Evolutionary conservation across 2,888 invertebrate genomes (phyloP), one percentile per base, ranked within the genome.

Genomic region (Oscheius myriophilus): DNA sequence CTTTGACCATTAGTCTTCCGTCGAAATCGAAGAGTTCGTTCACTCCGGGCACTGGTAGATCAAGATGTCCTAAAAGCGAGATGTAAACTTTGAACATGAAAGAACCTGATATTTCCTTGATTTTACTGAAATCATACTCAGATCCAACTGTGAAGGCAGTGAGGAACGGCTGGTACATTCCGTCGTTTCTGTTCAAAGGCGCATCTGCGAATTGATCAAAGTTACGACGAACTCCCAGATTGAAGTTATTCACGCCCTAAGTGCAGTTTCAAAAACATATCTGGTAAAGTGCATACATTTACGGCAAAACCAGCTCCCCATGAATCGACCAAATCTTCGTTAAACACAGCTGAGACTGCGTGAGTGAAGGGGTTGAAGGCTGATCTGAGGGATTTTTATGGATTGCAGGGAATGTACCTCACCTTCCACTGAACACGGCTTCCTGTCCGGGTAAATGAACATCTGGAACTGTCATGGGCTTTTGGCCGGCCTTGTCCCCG

Each of bases 351-450:
- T 41, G 78, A 71, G 23, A 82, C 76, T 26, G 80, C 78, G 45
- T 82, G 79, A 23, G 82, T 81, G 68, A 82, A 82, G 18, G 82
- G 82, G 62, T 82, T 82, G 78, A 82, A 82, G 42, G 82, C 79
- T 16, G 81, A 80, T 72, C 76, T 76, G 21, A 61, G 25, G 33
- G 33, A 33, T 33, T 3, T 33, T 33, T 3, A 33, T 33, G 9
- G 33, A 33, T 9, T 52, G n/a, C 23, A 26, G 14, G 14, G 7
- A 7, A 18, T 25, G 33, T 11, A 53, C 14, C n/a, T 52, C 9
- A 80, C 80, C 78, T 76, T 76, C 81, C 81, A 65, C 76, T 72
- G 59, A 82, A 82, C 6, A 57, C 54, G 16, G 79, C 77, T 18
- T 66, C 66, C 63, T 82, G 82, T 23, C 82, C 82, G 11, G 82